Evolutionary conservation across 2,888 invertebrate species (phyloP).

Genomic region (Gryllus longicercus): DNA sequence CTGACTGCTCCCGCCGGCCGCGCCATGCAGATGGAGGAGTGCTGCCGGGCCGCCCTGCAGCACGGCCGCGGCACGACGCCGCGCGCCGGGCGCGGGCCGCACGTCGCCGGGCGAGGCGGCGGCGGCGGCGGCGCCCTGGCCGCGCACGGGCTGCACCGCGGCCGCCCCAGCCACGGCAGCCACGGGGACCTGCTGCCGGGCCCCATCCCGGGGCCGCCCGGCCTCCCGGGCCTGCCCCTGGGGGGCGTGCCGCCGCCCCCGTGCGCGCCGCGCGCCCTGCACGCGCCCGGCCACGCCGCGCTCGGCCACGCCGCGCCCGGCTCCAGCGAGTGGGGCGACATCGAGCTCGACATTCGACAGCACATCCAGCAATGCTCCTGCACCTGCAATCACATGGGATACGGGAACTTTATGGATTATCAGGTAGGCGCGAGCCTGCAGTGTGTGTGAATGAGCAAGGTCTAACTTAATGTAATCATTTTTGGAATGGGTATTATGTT

Average conservation of each 20-base stretch:
- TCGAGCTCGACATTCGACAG: conserved; percentile 80
- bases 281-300: conserved; percentile 41
- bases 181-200: background rate
- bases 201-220: conserved; percentile 53
- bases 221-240: conserved; percentile 41
- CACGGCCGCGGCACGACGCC: background rate
- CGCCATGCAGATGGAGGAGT: conserved; percentile 34
- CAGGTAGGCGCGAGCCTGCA: conserved; percentile 56
- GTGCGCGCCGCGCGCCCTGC: background rate
- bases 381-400: conserved; percentile 90
- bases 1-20: background rate
- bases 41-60: conserved; percentile 28
- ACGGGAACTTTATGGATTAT: conserved; percentile 88
- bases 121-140: conserved; percentile 32
- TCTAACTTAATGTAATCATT: too few relatives aligned
- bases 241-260: background rate
- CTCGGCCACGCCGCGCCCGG: conserved; percentile 25
- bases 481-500: too few relatives aligned
- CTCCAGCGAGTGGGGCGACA: conserved; percentile 48
- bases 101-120: conserved; percentile 20
- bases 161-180: conserved; percentile 37
- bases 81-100: conserved; percentile 26
- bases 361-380: conserved; percentile 87
- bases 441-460: too few relatives aligned
- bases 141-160: conserved; percentile 36